Base-by-base conservation (phyloP, 2,888 invertebrate genomes). In the Philereme vetulata region DNA sequence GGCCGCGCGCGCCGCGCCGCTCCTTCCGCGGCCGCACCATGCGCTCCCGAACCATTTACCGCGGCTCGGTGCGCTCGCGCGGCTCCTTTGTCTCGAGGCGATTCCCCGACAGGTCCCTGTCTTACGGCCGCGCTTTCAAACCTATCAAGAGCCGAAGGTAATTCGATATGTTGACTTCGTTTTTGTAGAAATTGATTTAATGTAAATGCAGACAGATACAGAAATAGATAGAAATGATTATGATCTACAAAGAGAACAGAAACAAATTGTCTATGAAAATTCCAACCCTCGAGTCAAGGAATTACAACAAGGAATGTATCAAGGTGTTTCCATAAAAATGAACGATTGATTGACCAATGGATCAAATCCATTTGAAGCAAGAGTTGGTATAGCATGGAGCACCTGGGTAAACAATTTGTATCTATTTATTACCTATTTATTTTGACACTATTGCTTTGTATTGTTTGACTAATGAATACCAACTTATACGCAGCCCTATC, bases 1-100 rank as follows among this genome's bases (percentile, higher is more conserved):
- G 93, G 62, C 89, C 93, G 77, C 88, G 92, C 71, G 90, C 92
- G 64, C 85, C 93, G 78, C 93, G 93, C 71, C 93, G 93, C 77
- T 86, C 93, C 45, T 90, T 88, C 84, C 88, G 92, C 72, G 92
- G 91, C 67, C 92, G 93, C 75, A 81, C 90, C 64, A 82, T 94
- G 82, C 93, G 93, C 79, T 85, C 93, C 70, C 86, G 93, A 72
- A 93, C 92, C 68, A 70, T 86, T 60, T 93, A 85, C 86, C 93
- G 94, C 72, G 94, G 93, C 79, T 87, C 90, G 56, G 86, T 93
- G 70, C 91, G 93, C 79, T 91, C 93, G 71, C 91, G 94, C 72
- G 88, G 92, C 73, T 74, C 86, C 63, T 89, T 87, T 80, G 68
- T 80, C 75, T 70, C 86, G 65, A 78, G 92, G 72, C 85, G 90